A percentile compares a stretch with the other conserved stretches of the same genome.
Conservation (phyloP, 37 sponge, comb jelly and placozoan species). For the Beroe ovata region DNA sequence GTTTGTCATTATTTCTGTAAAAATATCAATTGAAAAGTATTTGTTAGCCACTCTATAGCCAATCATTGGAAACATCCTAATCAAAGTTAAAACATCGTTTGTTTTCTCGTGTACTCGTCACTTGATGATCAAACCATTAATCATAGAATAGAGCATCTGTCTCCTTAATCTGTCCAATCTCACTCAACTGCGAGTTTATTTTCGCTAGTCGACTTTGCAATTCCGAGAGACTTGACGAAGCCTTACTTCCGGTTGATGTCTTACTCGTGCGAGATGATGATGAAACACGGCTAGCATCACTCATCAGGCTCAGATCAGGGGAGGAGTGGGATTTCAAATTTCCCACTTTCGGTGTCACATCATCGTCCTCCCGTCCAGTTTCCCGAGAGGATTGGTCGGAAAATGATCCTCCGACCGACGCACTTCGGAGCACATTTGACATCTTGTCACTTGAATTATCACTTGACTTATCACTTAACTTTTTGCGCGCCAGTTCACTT, state of each 20-base stretch:
- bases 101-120: no score
- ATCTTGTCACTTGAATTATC: not conserved
- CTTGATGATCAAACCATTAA: no score
- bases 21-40: no score
- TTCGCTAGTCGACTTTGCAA: constrained; percentile 24
- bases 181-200: constrained; percentile 52
- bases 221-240: constrained; percentile 18
- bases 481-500: not conserved
- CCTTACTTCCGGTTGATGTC: not conserved
- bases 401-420: not conserved
- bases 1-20: no score
- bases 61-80: no score
- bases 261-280: not conserved
- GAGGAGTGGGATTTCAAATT: not conserved
- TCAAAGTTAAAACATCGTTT: no score
- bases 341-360: not conserved
- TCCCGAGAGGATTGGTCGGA: no score
- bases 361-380: no score
- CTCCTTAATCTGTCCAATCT: constrained; percentile 27
- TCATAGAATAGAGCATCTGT: not conserved
- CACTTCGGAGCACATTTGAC: not conserved
- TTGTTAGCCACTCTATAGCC: no score
- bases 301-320: not conserved
- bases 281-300: not conserved
- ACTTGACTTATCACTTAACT: not conserved